phyloP scores from a whole-genome alignment of 2,888 invertebrate species.

The Nesidiocoris tenuis region DNA sequence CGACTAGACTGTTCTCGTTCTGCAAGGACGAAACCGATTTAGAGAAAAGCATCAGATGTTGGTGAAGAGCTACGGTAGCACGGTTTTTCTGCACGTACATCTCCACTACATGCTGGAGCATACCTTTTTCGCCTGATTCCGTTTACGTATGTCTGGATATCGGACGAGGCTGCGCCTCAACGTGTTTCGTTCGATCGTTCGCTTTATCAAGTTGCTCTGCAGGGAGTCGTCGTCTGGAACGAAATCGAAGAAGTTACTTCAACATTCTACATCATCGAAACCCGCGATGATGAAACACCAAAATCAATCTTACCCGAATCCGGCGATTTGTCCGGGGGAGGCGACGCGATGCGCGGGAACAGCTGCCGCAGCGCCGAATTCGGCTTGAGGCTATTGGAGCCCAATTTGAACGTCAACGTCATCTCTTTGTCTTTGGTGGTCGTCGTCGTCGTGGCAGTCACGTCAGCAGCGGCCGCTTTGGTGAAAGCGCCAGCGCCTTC shows the following conservation, averaged over 20 bases:
- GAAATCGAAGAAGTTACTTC: no score
- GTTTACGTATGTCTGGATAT: constrained; percentile 55
- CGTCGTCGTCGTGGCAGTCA: constrained; percentile 26
- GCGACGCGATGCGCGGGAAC: constrained; percentile 63
- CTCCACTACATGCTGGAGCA: no score
- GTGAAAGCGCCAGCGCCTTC: constrained; percentile 34
- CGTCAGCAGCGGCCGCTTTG: not conserved
- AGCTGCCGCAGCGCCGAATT: constrained; percentile 83
- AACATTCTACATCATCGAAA: not conserved
- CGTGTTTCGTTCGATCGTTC: constrained; percentile 81
- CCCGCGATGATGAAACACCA: no score
- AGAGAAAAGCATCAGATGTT: no score
- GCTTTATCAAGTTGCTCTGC: constrained; percentile 59
- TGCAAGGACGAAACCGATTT: no score
- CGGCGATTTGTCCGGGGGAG: constrained; percentile 56
- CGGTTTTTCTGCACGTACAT: no score
- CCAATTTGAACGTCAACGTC: constrained; percentile 61
- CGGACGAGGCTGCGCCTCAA: constrained; percentile 75
- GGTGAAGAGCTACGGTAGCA: constrained; percentile 9
- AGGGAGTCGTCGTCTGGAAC: constrained; percentile 50
- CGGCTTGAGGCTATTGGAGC: constrained; percentile 61
- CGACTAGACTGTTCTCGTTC: constrained; percentile 61
- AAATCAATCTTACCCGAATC: constrained; percentile 50
- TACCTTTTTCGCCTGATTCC: constrained; percentile 53
- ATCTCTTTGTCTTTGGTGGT: constrained; percentile 55